Conservation (phyloP, 2,888 invertebrate genomes). For the Drosophila fulvimacula region DNA sequence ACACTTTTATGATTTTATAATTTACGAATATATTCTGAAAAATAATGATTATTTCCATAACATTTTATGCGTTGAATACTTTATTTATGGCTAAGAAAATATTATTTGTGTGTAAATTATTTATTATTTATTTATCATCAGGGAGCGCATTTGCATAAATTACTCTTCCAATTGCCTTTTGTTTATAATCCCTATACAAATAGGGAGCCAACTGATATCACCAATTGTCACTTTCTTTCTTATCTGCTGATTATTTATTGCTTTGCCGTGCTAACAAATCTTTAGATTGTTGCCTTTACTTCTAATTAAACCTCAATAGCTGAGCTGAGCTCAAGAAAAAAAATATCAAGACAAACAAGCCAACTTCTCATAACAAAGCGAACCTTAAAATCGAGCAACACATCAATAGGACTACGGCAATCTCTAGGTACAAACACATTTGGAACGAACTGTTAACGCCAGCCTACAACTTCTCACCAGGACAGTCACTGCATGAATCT, state of each 20-base stretch:
- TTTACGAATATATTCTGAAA: too few relatives aligned
- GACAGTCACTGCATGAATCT: constrained; percentile 32
- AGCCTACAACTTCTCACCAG: constrained; percentile 70
- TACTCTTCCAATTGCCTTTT: not conserved
- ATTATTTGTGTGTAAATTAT: not conserved
- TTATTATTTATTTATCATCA: not conserved
- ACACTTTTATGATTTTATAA: too few relatives aligned
- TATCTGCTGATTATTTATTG: constrained; percentile 42
- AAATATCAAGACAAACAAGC: constrained; percentile 28
- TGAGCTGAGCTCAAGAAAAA: constrained; percentile 27
- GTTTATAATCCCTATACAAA: not conserved
- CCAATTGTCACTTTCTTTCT: constrained; percentile 13
- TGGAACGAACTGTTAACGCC: constrained; percentile 67
- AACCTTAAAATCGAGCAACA: constrained; percentile 26
- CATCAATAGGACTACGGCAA: constrained; percentile 27
- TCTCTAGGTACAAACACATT: constrained; percentile 31
- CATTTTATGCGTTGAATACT: not conserved
- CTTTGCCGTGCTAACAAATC: constrained; percentile 39
- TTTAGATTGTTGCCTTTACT: constrained; percentile 27
- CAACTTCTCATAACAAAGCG: constrained; percentile 34
- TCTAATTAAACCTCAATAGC: constrained; percentile 44
- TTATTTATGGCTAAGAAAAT: not conserved
- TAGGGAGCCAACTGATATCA: not conserved
- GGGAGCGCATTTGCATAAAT: not conserved
- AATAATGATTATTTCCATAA: not conserved